Base-by-base conservation (phyloP, 1,140 invertebrate genomes). In the Eurosta solidaginis region DNA sequence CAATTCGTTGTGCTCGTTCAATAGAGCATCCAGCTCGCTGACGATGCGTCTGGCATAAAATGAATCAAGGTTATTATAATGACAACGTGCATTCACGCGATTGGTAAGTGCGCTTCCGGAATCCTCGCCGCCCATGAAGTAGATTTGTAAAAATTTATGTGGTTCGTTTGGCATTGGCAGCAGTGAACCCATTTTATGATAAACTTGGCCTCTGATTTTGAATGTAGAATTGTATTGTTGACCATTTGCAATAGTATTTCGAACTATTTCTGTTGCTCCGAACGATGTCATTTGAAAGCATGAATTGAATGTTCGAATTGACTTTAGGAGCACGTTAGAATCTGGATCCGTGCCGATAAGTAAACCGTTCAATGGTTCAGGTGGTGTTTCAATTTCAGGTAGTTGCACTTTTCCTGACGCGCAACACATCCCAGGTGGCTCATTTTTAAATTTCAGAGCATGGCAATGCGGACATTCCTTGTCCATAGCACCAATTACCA, bases 301-400 rank as follows among this genome's bases (percentile, higher is more conserved):
- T n/a, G n/a, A n/a, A 50, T 76, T 49, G 47, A 76, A 50, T 50
- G 10, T 76, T 17, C 74, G 40, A 75, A 75, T 75, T 17, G 40
- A 47, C 40, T 75, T 75, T n/a, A 75, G 73, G 73, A 75, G n/a
- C 73, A 47, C 10, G 27, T 73, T 75, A n/a, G n/a, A n/a, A n/a
- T n/a, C n/a, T n/a, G n/a, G n/a, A n/a, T n/a, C n/a, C n/a, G n/a
- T n/a, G n/a, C n/a, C n/a, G n/a, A n/a, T n/a, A n/a, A n/a, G n/a
- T n/a, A n/a, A n/a, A n/a, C n/a, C n/a, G n/a, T n/a, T 20, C 33
- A 75, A 75, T 44, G 49, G 7, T 52, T 52, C 49, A 52, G 49
- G 49, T 52, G 49, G 49, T 52, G n/a, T 52, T 52, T 52, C 49
- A 52, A 52, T 52, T 52, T 20, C 49, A 52, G 49, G 49, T 52